Evolutionary conservation across 2,797 vertebrate genomes (phyloP).

Genomic region (Acrossocheilus fasciatus): DNA sequence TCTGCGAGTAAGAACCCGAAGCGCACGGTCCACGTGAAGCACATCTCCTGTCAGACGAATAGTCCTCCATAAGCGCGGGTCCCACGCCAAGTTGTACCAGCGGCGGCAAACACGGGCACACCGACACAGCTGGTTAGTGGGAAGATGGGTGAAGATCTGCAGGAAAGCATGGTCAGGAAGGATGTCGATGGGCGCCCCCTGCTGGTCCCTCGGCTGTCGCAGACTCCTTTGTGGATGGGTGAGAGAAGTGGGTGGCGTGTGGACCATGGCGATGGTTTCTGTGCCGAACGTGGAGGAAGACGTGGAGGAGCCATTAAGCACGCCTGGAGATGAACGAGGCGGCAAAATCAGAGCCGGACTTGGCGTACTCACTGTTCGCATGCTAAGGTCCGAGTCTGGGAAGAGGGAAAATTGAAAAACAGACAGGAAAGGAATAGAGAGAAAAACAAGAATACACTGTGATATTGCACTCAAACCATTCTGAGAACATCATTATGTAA

Average conservation of each 20-base stretch:
- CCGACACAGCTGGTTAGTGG: constrained; percentile 89
- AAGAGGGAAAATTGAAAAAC: constrained; percentile 6
- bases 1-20: constrained; percentile 86
- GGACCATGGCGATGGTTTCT: constrained; percentile 87
- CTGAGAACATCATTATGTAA: constrained; percentile 40
- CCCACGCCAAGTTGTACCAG: constrained; percentile 91
- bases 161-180: constrained; percentile 84
- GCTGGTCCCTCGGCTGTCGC: constrained; percentile 80
- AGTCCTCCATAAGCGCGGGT: constrained; percentile 88
- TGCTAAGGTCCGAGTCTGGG: constrained; percentile 89
- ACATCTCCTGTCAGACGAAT: constrained; percentile 86
- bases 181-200: constrained; percentile 80
- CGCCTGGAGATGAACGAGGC: constrained; percentile 70
- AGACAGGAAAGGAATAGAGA: not conserved
- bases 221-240: constrained; percentile 82
- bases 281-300: constrained; percentile 87
- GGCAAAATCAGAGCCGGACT: constrained; percentile 87
- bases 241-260: constrained; percentile 81
- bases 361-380: constrained; percentile 88
- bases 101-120: constrained; percentile 87
- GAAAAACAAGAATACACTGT: not conserved
- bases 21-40: constrained; percentile 85
- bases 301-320: constrained; percentile 86
- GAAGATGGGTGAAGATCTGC: constrained; percentile 86
- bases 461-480: constrained; percentile 15